Evolutionary conservation across 35 echinoderm and acorn worm species (phyloP).

Genomic region (Lytechinus variegatus): DNA sequence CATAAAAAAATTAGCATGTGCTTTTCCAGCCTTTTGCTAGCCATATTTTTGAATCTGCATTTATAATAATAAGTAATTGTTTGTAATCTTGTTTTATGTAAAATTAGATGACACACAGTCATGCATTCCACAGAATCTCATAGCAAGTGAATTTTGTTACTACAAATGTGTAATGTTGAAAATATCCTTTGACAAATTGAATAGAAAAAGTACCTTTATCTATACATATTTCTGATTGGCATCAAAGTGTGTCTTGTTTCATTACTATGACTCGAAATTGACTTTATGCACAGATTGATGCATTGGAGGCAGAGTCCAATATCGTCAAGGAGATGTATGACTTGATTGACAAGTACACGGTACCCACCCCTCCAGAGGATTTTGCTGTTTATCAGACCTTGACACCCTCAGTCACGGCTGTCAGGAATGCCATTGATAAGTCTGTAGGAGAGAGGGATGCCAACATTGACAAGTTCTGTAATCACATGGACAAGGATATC

Average conservation of each 20-base stretch:
- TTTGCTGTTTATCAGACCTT: conserved; percentile 98
- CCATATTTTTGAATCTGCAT: no score
- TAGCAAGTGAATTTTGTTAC: neutral
- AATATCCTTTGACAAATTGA: neutral
- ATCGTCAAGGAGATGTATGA: conserved; percentile 99
- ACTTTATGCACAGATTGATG: conserved; percentile 66
- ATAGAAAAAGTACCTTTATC: neutral
- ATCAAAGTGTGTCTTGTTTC: neutral
- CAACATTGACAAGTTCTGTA: conserved; percentile 99
- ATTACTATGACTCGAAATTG: neutral
- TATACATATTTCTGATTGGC: neutral
- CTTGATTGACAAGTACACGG: conserved; percentile 86
- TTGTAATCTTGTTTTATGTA: no score
- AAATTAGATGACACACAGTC: neutral
- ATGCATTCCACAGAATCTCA: neutral
- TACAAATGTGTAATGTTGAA: neutral
- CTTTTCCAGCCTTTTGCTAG: no score
- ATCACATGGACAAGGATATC: conserved; percentile 97
- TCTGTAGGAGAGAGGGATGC: conserved; percentile 92
- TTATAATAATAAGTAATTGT: no score
- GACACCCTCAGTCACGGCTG: conserved; percentile 82
- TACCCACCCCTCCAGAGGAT: conserved; percentile 95
- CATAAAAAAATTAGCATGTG: no score
- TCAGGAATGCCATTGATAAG: conserved; percentile 91
- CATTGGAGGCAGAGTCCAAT: conserved; percentile 74